These are phyloP conservation scores for Eunapius fragilis DNA, from an alignment of 37 sponge, comb jelly and placozoan species.

Conservation along the genomic window DNA sequence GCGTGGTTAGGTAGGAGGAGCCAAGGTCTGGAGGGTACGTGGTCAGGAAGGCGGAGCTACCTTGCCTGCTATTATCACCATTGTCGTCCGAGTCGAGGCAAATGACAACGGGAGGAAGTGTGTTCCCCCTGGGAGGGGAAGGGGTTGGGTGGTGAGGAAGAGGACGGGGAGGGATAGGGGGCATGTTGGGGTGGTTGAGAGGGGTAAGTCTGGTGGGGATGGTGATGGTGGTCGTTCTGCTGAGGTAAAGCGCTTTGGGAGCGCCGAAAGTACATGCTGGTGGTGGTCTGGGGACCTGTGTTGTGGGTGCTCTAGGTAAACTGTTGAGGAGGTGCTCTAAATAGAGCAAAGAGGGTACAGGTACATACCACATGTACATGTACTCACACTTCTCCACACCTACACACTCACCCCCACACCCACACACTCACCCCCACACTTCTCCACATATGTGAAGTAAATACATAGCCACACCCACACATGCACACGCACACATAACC, in stretches of 20 bases:
- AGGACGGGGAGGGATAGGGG: background rate
- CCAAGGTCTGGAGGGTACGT: too few relatives aligned
- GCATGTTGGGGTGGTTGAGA: background rate
- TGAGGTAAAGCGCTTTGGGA: background rate
- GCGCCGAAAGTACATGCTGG: background rate
- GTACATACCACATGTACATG: background rate
- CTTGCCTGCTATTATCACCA: background rate
- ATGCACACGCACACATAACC: background rate
- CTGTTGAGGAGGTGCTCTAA: background rate
- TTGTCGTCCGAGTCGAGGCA: slow-evolving; percentile 48
- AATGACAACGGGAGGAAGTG: slow-evolving; percentile 16
- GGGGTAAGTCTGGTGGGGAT: too few relatives aligned
- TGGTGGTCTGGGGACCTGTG: background rate
- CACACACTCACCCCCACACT: too few relatives aligned
- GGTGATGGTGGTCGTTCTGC: background rate
- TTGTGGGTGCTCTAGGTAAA: background rate
- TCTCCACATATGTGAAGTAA: too few relatives aligned
- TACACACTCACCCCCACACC: too few relatives aligned
- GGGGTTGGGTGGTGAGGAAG: background rate
- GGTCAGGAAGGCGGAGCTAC: background rate
- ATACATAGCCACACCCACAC: background rate
- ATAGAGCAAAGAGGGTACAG: background rate
- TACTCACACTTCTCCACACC: too few relatives aligned
- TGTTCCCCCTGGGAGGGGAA: background rate
- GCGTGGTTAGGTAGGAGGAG: too few relatives aligned